Conservation (phyloP, 1,140 invertebrate species). For the Bombus consobrinus region DNA sequence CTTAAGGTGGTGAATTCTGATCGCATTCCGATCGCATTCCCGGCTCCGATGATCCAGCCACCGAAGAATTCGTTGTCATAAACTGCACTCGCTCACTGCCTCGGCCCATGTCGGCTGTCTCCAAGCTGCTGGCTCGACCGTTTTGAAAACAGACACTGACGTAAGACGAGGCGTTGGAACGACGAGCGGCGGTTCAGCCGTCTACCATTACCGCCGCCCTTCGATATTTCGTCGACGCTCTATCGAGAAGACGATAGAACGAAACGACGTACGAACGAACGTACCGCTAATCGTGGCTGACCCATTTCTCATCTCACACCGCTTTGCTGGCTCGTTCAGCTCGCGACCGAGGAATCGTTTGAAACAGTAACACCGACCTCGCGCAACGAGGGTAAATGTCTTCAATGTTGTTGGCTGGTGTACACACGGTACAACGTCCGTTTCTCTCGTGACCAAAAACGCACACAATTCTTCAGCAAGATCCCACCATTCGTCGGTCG, state of each 20-base stretch:
- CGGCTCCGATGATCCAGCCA: constrained; percentile 52
- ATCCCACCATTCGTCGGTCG: too few relatives aligned
- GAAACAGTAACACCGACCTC: neutral
- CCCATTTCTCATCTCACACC: neutral
- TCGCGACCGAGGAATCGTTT: neutral
- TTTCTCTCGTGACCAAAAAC: neutral
- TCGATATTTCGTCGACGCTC: constrained; percentile 51
- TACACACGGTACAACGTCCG: neutral
- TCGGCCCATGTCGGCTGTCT: neutral
- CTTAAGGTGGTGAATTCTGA: constrained; percentile 39
- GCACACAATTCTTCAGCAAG: neutral
- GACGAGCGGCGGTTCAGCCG: constrained; percentile 42
- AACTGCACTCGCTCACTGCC: constrained; percentile 52
- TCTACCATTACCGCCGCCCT: constrained; percentile 42
- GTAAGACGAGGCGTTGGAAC: constrained; percentile 50
- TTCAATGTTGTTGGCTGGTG: neutral
- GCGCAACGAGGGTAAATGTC: neutral
- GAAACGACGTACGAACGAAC: constrained; percentile 12
- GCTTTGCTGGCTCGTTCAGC: neutral
- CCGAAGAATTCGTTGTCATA: constrained; percentile 69
- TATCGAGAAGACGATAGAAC: neutral
- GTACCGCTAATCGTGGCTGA: constrained; percentile 8
- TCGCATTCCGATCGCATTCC: constrained; percentile 50
- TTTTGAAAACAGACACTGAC: constrained; percentile 63
- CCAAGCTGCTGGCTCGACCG: constrained; percentile 50